Conservation (phyloP, 2,113 vertebrate genomes). For the Apistogramma diplotaenia region DNA sequence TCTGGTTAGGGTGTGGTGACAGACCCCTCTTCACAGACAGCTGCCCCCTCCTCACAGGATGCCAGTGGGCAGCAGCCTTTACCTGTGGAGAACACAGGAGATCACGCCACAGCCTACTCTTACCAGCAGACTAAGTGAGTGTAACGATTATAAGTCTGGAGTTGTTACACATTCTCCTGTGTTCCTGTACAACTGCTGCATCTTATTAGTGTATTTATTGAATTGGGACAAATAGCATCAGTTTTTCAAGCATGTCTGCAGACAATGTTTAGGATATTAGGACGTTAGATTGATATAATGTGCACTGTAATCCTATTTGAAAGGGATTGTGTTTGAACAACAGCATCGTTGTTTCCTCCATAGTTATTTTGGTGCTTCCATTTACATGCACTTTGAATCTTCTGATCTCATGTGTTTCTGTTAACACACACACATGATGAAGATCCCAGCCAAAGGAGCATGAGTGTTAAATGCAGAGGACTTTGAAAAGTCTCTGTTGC, state of each 20-base stretch:
- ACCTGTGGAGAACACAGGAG: constrained; percentile 88
- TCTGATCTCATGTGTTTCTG: neutral
- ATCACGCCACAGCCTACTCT: constrained; percentile 90
- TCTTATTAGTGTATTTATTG: neutral
- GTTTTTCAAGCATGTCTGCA: neutral
- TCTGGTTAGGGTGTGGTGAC: constrained; percentile 89
- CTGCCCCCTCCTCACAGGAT: constrained; percentile 91
- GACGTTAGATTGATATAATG: no score
- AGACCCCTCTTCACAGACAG: constrained; percentile 91
- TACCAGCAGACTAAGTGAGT: constrained; percentile 96
- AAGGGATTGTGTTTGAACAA: no score
- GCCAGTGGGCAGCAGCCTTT: constrained; percentile 91
- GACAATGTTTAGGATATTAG: neutral
- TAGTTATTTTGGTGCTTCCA: no score
- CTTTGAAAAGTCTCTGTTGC: neutral
- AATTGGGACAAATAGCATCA: neutral
- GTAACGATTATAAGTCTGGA: neutral
- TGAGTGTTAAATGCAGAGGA: neutral
- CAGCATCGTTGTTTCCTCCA: no score
- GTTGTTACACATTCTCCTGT: neutral
- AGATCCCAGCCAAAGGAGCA: neutral
- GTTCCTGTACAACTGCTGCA: neutral
- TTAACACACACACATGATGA: neutral
- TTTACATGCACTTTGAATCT: no score
- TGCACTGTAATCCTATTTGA: no score